Base-by-base conservation (phyloP, 2,113 vertebrate species). In the Daubentonia madagascariensis region DNA sequence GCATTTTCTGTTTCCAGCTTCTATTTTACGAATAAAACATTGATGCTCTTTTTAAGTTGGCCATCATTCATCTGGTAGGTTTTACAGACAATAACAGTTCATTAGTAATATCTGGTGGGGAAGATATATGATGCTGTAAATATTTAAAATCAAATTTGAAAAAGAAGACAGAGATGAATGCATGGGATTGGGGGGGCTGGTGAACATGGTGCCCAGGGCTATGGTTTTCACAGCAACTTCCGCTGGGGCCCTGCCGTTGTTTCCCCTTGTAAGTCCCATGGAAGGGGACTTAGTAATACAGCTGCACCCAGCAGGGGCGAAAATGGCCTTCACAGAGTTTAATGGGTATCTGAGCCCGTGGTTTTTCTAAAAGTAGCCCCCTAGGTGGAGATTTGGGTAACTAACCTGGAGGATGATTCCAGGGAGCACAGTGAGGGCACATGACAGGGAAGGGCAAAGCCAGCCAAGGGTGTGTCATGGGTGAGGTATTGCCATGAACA, bases 121-220 rank as follows among this genome's bases (percentile, higher is more conserved):
- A 99, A 99, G 99, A 99, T 99, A 98, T 99, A 99, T 99, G 99
- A 99, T 98, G 99, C 99, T 99, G 99, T 99, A 99, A 99, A 99
- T 99, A 99, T 99, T 99, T 99, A 99, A 99, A 99, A 99, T 99
- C 99, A 99, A 99, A 99, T 99, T 99, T 99, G 99, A 99, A 99
- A 99, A 99, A 99, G 99, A 99, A 99, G 99, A 99, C 99, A 99
- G 98, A 99, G 99, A 99, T 99, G 99, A 99, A 99, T 99, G 99
- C 98, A 4, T 0, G 14, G 61, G 89, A 28, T 54, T 54, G 61
- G 79, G 48, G 98, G 50, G 98, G 96, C 98, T 65, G 98, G 98
- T 93, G 95, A 97, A 85, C 95, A 75, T 48, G 97, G 96, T 97
- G 99, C 99, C 99, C 98, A 98, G 98, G 99, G 99, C 99, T 98